Conservation (phyloP, 2,888 invertebrate species). For the Sycophila texana region DNA sequence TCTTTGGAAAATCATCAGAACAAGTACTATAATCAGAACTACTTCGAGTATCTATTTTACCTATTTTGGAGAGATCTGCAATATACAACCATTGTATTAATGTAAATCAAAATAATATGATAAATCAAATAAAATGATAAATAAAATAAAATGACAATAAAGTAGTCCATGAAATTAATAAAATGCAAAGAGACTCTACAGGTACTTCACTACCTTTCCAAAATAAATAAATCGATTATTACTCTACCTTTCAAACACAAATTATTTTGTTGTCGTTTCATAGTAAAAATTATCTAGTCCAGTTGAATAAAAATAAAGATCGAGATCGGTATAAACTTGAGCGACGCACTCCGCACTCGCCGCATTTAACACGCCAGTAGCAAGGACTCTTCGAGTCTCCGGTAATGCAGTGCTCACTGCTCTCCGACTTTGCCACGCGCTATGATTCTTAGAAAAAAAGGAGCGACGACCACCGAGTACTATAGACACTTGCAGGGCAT, state of each 20-base stretch:
- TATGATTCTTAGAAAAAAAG: not conserved
- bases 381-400: no score
- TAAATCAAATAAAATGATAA: not conserved
- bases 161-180: not conserved
- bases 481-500: not conserved
- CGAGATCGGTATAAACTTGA: not conserved
- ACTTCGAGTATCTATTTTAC: not conserved
- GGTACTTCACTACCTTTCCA: no score
- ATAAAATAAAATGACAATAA: not conserved
- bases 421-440: not conserved
- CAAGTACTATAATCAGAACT: slow-evolving; percentile 50
- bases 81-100: not conserved
- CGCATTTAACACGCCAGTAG: not conserved
- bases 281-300: not conserved
- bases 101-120: not conserved
- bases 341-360: not conserved
- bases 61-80: no score
- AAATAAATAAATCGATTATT: no score
- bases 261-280: no score
- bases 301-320: not conserved
- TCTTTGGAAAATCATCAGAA: slow-evolving; percentile 41
- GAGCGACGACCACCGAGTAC: no score
- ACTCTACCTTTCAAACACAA: no score
- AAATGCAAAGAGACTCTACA: no score
- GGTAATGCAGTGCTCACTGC: not conserved